Evolutionary conservation across 2,797 vertebrate species (phyloP).

Genomic region (Pangasius mekongensis): DNA sequence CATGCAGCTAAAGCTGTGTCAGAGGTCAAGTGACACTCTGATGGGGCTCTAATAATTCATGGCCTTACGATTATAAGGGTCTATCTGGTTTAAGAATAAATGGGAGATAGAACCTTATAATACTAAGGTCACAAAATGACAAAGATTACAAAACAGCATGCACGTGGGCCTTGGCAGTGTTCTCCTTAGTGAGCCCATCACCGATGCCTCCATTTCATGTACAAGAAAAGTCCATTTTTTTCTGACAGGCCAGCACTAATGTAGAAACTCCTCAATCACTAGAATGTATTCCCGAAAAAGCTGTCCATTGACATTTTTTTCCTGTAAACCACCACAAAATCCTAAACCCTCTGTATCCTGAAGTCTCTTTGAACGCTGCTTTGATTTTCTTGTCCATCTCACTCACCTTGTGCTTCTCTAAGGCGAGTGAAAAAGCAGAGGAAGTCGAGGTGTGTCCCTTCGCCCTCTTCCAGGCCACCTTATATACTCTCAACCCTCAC

Average conservation of each 20-base stretch:
- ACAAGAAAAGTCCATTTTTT: conserved; percentile 20
- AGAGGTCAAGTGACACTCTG: not conserved
- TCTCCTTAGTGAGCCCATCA: conserved; percentile 15
- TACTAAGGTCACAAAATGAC: not conserved
- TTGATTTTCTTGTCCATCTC: conserved; percentile 50
- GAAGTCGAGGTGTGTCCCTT: conserved; percentile 69
- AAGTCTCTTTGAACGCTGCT: conserved; percentile 10
- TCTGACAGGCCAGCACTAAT: conserved; percentile 30
- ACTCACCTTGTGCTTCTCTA: conserved; percentile 81
- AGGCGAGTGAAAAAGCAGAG: conserved; percentile 80
- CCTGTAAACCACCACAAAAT: conserved; percentile 44
- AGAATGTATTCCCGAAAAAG: conserved; percentile 34
- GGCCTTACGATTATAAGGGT: not conserved
- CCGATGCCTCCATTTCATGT: conserved; percentile 4
- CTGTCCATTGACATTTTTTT: conserved; percentile 24
- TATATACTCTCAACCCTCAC: conserved; percentile 77
- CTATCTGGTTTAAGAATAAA: not conserved
- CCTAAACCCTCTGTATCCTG: conserved; percentile 35
- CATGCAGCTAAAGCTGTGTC: not conserved
- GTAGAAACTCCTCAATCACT: conserved; percentile 30
- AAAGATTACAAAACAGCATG: not conserved
- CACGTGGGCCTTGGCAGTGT: not conserved
- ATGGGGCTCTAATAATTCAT: not conserved
- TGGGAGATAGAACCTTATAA: not conserved
- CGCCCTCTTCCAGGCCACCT: conserved; percentile 53